phyloP scores from a whole-genome alignment of 2,113 vertebrate genomes.

The human (Homo sapiens) region GRCh38 chr15:77283501-77284000 shows the following conservation, averaged over 20 bases:
- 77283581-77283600: background rate
- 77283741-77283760: constrained; percentile 24
- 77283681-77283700: background rate
- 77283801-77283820: background rate
- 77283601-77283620: background rate
- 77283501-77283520: constrained; percentile 15
- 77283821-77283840: constrained; percentile 36
- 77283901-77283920: background rate
- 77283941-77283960: background rate
- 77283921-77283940: background rate
- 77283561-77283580: background rate
- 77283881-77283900: background rate
- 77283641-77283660: background rate
- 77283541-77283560: background rate
- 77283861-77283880: background rate
- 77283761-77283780: background rate
- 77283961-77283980: background rate
- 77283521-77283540: constrained; percentile 23
- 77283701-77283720: background rate
- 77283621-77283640: background rate
- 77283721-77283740: background rate
- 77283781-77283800: background rate
- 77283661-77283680: background rate
- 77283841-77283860: background rate
- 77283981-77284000: background rate